Evolutionary conservation across 2,113 vertebrate species (phyloP).

Genomic region (Speoplatyrhinus poulsoni): DNA sequence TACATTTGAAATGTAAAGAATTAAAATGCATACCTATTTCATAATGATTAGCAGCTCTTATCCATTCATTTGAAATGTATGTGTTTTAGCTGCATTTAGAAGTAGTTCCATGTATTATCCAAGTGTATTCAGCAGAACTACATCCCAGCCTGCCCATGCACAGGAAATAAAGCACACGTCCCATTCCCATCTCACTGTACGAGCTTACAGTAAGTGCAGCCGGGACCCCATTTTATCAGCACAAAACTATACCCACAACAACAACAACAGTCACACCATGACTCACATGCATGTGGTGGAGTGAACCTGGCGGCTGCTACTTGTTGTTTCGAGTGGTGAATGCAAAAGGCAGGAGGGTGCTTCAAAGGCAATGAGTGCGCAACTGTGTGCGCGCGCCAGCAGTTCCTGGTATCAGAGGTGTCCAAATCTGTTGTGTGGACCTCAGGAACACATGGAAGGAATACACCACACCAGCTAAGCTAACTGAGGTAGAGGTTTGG

Average conservation of each 20-base stretch:
- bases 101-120: too few relatives aligned
- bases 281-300: constrained; percentile 49
- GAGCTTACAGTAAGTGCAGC: neutral
- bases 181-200: neutral
- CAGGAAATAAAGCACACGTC: too few relatives aligned
- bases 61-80: too few relatives aligned
- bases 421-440: neutral
- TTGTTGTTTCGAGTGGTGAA: constrained; percentile 7
- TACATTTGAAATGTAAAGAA: too few relatives aligned
- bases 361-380: constrained; percentile 5
- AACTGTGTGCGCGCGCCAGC: neutral
- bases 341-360: constrained; percentile 14
- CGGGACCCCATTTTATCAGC: neutral
- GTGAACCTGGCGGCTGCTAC: constrained; percentile 42
- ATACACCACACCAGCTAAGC: constrained; percentile 25
- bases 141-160: too few relatives aligned
- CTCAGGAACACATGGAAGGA: constrained; percentile 10
- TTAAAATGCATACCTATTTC: too few relatives aligned
- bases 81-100: too few relatives aligned
- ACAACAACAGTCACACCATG: constrained; percentile 27
- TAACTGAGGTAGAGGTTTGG: neutral
- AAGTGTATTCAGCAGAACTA: too few relatives aligned
- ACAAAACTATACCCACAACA: constrained; percentile 7
- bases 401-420: constrained; percentile 2
- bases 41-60: too few relatives aligned